These are phyloP conservation scores for Drosophila atripex DNA, from an alignment of 2,888 invertebrate species.

Conservation along the genomic window DNA sequence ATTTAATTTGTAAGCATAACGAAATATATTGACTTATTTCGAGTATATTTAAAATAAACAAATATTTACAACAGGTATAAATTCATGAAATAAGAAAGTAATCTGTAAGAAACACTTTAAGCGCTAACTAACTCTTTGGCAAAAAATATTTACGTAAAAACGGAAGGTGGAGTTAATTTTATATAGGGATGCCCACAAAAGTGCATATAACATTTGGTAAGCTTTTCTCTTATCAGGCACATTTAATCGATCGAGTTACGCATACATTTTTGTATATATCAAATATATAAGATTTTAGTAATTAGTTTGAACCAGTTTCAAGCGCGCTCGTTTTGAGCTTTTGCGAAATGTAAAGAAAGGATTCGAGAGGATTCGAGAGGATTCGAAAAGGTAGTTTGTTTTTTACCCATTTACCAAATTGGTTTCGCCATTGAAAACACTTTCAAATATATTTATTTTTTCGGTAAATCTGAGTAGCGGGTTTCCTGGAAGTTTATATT, in stretches of 20 bases:
- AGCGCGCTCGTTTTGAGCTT: constrained; percentile 3
- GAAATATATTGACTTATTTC: constrained; percentile 52
- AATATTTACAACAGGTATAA: constrained; percentile 52
- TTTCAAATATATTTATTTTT: not conserved
- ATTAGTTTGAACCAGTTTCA: constrained; percentile 6
- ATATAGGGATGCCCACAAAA: constrained; percentile 20
- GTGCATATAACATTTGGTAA: constrained; percentile 29
- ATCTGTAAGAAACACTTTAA: constrained; percentile 17
- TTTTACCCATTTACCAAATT: constrained; percentile 7
- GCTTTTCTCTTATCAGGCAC: constrained; percentile 36
- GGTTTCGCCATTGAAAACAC: constrained; percentile 16
- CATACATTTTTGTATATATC: constrained; percentile 19
- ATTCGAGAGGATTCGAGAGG: too few relatives aligned
- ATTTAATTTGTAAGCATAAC: constrained; percentile 74
- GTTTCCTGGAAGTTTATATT: not conserved
- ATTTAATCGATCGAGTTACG: constrained; percentile 3
- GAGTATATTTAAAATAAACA: constrained; percentile 44
- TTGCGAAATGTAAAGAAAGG: not conserved
- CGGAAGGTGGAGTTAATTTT: constrained; percentile 38
- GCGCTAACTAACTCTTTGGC: constrained; percentile 22
- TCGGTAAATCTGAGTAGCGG: not conserved
- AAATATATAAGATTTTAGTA: constrained; percentile 17
- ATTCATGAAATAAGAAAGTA: constrained; percentile 36
- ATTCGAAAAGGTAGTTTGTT: not conserved
- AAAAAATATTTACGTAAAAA: constrained; percentile 35